Conservation (phyloP, 1,140 invertebrate genomes). For the Temnothorax curvispinosus region DNA sequence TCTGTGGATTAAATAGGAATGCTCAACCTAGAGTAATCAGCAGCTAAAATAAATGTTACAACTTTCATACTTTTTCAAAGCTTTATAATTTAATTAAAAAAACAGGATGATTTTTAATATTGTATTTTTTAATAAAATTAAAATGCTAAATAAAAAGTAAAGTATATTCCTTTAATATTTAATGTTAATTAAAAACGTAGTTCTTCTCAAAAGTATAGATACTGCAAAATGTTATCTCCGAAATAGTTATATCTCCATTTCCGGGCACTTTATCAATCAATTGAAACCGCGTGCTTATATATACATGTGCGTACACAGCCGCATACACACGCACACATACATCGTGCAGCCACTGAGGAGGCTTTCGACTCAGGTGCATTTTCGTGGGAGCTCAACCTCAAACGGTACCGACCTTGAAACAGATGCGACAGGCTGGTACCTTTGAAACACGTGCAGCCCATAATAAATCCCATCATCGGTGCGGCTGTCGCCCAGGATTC, state of each 20-base stretch:
- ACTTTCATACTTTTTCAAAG: not conserved
- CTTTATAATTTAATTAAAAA: not conserved
- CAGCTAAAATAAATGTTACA: not conserved
- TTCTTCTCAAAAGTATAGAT: not conserved
- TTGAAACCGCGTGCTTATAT: not conserved
- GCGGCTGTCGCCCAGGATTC: constrained; percentile 49
- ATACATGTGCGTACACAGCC: not conserved
- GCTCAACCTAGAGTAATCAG: not conserved
- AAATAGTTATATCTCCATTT: not conserved
- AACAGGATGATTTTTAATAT: not conserved
- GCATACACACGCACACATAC: not conserved
- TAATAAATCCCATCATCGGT: constrained; percentile 88
- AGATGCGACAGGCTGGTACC: constrained; percentile 87
- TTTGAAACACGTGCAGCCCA: constrained; percentile 95
- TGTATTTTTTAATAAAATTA: not conserved
- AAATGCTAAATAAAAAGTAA: not conserved
- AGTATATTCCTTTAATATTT: not conserved
- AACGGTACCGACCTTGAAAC: constrained; percentile 80
- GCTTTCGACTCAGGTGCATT: not conserved
- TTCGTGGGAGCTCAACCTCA: constrained; percentile 1
- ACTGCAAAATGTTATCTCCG: not conserved
- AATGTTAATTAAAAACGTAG: not conserved
- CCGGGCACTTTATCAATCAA: constrained; percentile 1
- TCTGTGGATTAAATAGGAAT: not conserved
- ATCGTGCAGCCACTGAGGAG: not conserved